These are phyloP conservation scores for Cheilosia scutellata DNA, from an alignment of 2,888 invertebrate genomes.

Conservation along the genomic window DNA sequence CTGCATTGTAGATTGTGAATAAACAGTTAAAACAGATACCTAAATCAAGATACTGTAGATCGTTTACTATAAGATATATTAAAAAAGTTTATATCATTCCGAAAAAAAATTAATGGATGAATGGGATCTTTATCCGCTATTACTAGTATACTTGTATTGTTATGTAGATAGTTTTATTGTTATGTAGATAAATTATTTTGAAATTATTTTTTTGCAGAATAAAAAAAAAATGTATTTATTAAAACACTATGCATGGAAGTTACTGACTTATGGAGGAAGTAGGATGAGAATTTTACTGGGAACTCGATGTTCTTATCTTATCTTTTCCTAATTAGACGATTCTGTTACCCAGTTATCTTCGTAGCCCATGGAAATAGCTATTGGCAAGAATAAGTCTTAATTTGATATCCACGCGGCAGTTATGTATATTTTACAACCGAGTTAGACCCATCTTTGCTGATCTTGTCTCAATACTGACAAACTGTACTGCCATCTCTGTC, in stretches of 20 bases:
- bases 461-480: no score
- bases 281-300: no score
- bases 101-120: conserved; percentile 9
- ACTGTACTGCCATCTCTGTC: no score
- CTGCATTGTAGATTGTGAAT: conserved; percentile 53
- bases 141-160: not conserved
- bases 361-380: no score
- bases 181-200: conserved; percentile 17
- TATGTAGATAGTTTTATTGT: conserved; percentile 35
- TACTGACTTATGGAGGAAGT: not conserved
- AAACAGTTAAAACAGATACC: conserved; percentile 52
- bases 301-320: no score
- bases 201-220: not conserved
- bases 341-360: no score
- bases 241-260: not conserved
- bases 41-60: conserved; percentile 50
- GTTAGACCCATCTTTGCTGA: no score
- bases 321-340: no score
- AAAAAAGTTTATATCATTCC: conserved; percentile 43
- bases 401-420: no score
- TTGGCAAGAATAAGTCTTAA: no score
- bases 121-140: conserved; percentile 2
- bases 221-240: not conserved
- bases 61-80: conserved; percentile 53
- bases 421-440: no score